phyloP scores from a whole-genome alignment of 2,113 vertebrate genomes.

The Verasper variegatus region DNA sequence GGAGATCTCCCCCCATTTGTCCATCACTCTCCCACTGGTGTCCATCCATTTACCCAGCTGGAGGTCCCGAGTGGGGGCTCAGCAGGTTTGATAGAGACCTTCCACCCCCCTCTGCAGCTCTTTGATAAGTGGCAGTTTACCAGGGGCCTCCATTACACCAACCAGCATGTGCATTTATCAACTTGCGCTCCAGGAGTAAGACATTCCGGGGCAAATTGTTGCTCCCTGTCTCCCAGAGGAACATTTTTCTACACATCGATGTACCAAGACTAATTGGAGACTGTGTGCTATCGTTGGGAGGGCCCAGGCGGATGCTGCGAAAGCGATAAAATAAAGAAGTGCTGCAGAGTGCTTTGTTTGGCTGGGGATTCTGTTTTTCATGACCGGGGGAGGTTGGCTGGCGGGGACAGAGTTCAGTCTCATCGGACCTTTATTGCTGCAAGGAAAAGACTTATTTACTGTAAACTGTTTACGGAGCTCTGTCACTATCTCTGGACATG shows the following conservation, averaged over 20 bases:
- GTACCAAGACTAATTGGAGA: conserved; percentile 66
- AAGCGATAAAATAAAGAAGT: conserved; percentile 68
- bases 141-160: conserved; percentile 60
- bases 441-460: conserved; percentile 78
- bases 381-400: conserved; percentile 57
- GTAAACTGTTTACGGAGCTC: conserved; percentile 80
- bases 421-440: conserved; percentile 79
- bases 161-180: conserved; percentile 63
- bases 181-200: conserved; percentile 61
- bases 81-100: conserved; percentile 37
- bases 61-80: conserved; percentile 57
- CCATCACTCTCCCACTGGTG: conserved; percentile 60
- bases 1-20: conserved; percentile 45
- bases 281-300: conserved; percentile 55
- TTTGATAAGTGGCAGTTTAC: conserved; percentile 64
- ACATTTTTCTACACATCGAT: conserved; percentile 55
- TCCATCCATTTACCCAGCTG: conserved; percentile 79
- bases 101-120: conserved; percentile 34
- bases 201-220: conserved; percentile 60
- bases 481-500: conserved; percentile 78
- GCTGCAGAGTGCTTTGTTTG: conserved; percentile 67
- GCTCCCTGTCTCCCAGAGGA: conserved; percentile 49
- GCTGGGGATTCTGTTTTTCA: conserved; percentile 59
- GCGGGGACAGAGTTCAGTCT: conserved; percentile 78
- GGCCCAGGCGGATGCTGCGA: conserved; percentile 59